These are phyloP conservation scores for Columba guinea DNA, from an alignment of 2,797 vertebrate genomes.

Conservation along the genomic window DNA sequence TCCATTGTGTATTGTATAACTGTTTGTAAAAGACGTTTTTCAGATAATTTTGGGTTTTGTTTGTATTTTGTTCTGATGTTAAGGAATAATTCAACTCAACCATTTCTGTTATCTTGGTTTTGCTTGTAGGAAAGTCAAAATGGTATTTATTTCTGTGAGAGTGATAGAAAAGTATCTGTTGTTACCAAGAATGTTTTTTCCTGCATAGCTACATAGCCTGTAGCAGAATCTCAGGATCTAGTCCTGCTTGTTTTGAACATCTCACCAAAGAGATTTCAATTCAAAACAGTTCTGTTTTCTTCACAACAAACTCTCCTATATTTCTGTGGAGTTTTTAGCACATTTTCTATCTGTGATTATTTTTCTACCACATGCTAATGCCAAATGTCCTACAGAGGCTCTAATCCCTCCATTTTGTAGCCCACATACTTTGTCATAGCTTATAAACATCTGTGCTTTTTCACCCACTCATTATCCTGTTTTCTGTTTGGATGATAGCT, in stretches of 20 bases:
- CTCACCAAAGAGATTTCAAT: not conserved
- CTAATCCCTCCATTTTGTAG: not conserved
- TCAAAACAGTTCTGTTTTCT: not conserved
- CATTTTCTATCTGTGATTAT: not conserved
- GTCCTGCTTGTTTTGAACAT: not conserved
- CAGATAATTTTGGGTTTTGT: not conserved
- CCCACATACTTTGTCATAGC: not conserved
- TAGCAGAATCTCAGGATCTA: not conserved
- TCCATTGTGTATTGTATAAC: not conserved
- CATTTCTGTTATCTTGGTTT: not conserved
- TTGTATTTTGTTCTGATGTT: not conserved
- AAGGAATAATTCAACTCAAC: not conserved
- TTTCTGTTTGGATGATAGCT: not conserved
- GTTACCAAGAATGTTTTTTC: rapidly evolving
- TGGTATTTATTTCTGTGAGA: not conserved
- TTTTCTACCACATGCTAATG: not conserved
- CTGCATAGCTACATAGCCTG: not conserved
- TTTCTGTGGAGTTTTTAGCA: not conserved
- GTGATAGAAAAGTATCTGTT: not conserved
- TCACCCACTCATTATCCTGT: not conserved
- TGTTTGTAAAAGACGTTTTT: not conserved
- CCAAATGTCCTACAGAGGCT: not conserved
- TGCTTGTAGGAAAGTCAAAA: not conserved
- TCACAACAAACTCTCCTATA: not conserved
- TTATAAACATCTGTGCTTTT: not conserved